Evolutionary conservation across 1,140 invertebrate species (phyloP), one percentile per base, ranked within the genome.

Genomic region (Saxidomus purpurata): DNA sequence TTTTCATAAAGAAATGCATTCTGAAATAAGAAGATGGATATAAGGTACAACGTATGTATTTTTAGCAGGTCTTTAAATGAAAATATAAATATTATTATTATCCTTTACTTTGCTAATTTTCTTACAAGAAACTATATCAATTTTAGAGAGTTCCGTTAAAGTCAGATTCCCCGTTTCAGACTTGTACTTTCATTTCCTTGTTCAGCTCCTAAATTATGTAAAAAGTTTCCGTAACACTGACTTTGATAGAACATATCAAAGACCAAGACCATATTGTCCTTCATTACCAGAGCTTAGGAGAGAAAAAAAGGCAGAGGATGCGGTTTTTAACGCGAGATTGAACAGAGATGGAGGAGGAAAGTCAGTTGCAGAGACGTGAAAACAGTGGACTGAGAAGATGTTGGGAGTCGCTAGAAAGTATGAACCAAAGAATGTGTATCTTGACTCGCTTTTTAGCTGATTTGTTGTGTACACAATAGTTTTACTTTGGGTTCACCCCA

Each of bases 311-410:
- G 67, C 67, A 1, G 67, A 71, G 15, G 67, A 71, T 36, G 67
- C 34, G 8, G 31, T 15, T 1, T 71, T 38, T 71, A 38, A 71
- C 38, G 67, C 67, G 0, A 40, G 34, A 22, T 71, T 71, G 67
- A 15, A 38, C 34, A 36, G 67, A 38, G 67, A 71, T 36, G 67
- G 67, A 6, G 36, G 34, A 40, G 67, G 67, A 22, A 71, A 15
- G 34, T 38, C 67, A 38, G 67, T 71, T 15, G 31, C 67, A 2
- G 25, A 71, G 17, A 71, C 67, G 9, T 71, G 36, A 38, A 71
- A 71, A 28, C 67, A 38, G 34, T 71, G 67, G 67, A 71, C 38
- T 19, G 67, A 71, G 28, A 71, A 71, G 67, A 31, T 71, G 67
- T 22, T 71, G 3, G 67, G 38, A 71, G 67, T 34, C 1, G 67